phyloP scores from a whole-genome alignment of 2,797 vertebrate species.

The Aulostomus chinensis region DNA sequence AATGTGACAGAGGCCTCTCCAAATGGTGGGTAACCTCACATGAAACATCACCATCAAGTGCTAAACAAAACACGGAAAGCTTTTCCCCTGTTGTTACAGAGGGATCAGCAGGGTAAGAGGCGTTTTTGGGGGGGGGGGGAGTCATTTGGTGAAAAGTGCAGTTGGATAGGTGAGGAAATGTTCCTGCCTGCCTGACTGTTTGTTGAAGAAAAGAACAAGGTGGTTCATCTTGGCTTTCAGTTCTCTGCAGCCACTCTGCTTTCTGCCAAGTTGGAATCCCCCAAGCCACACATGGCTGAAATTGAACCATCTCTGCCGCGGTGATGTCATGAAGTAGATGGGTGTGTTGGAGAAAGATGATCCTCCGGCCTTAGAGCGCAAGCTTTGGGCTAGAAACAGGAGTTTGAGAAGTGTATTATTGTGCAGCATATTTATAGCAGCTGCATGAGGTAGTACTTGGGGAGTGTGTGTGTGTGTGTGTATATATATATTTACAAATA shows the following conservation, averaged over 20 bases:
- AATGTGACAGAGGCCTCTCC: constrained; percentile 5
- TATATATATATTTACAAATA: no score
- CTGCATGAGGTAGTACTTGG: neutral
- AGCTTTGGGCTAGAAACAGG: constrained; percentile 22
- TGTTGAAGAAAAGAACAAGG: constrained; percentile 22
- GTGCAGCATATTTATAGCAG: constrained; percentile 2
- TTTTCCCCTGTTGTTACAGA: constrained; percentile 29
- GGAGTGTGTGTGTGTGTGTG: no score
- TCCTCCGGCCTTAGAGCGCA: constrained; percentile 56
- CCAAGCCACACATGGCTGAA: constrained; percentile 62
- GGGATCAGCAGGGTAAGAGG: constrained; percentile 49
- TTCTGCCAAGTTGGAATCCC: constrained; percentile 69
- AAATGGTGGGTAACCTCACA: constrained; percentile 25
- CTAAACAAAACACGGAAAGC: constrained; percentile 36
- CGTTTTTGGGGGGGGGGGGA: no score
- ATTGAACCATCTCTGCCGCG: constrained; percentile 55
- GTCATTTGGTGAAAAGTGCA: constrained; percentile 20
- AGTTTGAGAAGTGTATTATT: constrained; percentile 18
- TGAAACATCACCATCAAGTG: constrained; percentile 24
- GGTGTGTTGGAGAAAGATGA: constrained; percentile 68
- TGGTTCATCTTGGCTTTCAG: constrained; percentile 20
- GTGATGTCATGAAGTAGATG: constrained; percentile 69
- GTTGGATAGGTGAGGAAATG: constrained; percentile 46
- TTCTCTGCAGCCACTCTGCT: constrained; percentile 24
- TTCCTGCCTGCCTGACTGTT: constrained; percentile 19